Base-by-base conservation (phyloP, 2,888 invertebrate species). In the Parnassius mnemosyne region DNA sequence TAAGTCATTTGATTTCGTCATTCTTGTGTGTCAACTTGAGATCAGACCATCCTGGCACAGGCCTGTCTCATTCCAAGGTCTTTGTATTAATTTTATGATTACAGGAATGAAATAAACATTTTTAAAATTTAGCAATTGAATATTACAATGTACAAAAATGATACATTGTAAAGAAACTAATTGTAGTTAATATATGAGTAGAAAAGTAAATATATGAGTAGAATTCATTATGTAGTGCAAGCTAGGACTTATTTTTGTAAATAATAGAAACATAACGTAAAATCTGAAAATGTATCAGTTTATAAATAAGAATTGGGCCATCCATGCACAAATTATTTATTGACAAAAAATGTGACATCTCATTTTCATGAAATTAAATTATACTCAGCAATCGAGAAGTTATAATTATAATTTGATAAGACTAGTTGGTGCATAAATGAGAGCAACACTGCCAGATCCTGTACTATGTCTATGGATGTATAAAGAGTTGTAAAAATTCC, bases 401-500 rank as follows among this genome's bases (percentile, higher is more conserved):
- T 10, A 10, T 50, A 16, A 16, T 16, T 16, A 51, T 51, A 20
- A 41, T 53, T 42, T 42, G 10, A 13, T 42, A 53, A 41, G 41
- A 9, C n/a, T 53, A 34, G 41, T 2, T 2, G 11, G 41, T 41
- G 10, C 9, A 10, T n/a, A 43, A 10, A n/a, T 46, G n/a, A 49
- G 5, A 13, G 52, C 20, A 50, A 52, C 47, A 61, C 47, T 46
- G 49, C 51, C 61, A 52, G 54, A 53, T 61, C 49, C 60, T 44
- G 47, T 60, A 59, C 44, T 44, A 58, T 34, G 50, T 25, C 57
- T 71, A 34, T 20, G 25, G 57, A 34, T 57, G 13, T 75, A 75
- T 70, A 63, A 68, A 73, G 71, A 54, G 69, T 71, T 83, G 78
- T 87, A 85, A 86, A 76, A 85, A 83, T 83, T 81, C 81, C 77